phyloP scores from a whole-genome alignment of 2,797 vertebrate species.

The Alcedo atthis region DNA sequence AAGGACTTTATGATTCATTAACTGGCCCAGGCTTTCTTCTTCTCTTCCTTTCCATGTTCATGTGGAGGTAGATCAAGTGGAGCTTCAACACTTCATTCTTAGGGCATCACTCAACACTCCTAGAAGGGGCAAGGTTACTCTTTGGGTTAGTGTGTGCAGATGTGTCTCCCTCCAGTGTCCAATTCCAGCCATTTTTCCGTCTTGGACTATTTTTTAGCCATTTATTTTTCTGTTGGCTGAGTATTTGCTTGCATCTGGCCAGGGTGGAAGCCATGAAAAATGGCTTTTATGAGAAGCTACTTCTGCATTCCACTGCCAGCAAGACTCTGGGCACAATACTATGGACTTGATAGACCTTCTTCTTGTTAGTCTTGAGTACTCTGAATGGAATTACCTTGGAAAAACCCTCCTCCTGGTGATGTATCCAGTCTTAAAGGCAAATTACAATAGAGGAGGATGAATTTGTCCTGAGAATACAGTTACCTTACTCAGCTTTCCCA shows the following conservation, averaged over 20 bases:
- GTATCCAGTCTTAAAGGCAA: neutral
- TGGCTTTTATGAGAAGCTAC: neutral
- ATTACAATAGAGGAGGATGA: neutral
- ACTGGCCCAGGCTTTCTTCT: neutral
- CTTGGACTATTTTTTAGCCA: neutral
- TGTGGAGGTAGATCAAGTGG: neutral
- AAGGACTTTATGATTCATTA: conserved; percentile 53
- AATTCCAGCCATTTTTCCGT: neutral
- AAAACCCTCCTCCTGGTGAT: neutral
- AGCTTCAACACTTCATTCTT: neutral
- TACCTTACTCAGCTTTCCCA: conserved; percentile 58
- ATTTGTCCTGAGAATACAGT: conserved; percentile 32
- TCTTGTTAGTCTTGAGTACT: neutral
- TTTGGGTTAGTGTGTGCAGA: neutral
- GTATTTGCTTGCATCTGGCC: neutral
- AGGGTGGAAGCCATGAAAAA: neutral
- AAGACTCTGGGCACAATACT: neutral
- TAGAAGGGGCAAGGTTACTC: neutral
- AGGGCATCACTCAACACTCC: neutral
- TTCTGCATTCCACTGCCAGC: neutral
- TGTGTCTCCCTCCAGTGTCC: conserved; percentile 52
- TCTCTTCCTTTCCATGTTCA: neutral
- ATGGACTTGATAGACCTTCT: neutral
- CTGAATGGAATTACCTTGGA: neutral
- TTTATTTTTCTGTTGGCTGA: neutral